Conservation (phyloP, 1,140 invertebrate species). For the Drosophila pruinosa region DNA sequence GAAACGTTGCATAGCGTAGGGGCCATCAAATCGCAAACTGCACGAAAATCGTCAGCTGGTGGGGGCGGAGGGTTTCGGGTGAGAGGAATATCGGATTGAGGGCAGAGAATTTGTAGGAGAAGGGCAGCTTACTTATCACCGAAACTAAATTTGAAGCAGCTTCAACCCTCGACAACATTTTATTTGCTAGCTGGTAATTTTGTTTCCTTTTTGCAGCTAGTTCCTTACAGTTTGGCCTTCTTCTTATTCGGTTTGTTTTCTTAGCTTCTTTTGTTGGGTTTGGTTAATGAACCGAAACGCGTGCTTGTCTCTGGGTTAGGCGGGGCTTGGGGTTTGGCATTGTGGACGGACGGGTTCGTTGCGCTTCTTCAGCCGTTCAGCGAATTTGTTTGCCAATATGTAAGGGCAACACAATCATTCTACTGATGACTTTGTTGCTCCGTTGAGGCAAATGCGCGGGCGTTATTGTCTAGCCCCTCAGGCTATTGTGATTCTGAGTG, state of each 20-base stretch:
- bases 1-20: slow-evolving; percentile 60
- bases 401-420: slow-evolving; percentile 70
- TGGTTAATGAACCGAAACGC: slow-evolving; percentile 80
- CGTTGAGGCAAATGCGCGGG: slow-evolving; percentile 55
- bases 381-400: slow-evolving; percentile 60
- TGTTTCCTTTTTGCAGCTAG: slow-evolving; percentile 69
- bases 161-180: slow-evolving; percentile 76
- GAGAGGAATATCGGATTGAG: background rate
- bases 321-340: slow-evolving; percentile 19
- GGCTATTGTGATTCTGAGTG: slow-evolving; percentile 10
- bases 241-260: background rate
- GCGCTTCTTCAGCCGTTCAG: slow-evolving; percentile 28
- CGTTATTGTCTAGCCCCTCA: slow-evolving; percentile 26
- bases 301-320: slow-evolving; percentile 66
- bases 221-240: slow-evolving; percentile 40
- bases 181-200: slow-evolving; percentile 78
- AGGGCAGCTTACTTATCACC: slow-evolving; percentile 50
- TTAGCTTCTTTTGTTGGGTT: slow-evolving; percentile 60
- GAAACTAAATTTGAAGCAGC: slow-evolving; percentile 55
- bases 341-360: slow-evolving; percentile 33
- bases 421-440: slow-evolving; percentile 77
- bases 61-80: background rate
- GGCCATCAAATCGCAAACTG: slow-evolving; percentile 54
- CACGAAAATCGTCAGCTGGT: slow-evolving; percentile 33
- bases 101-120: background rate